These are phyloP conservation scores for Trematomus loennbergii DNA, from an alignment of 2,113 vertebrate species.

Conservation along the genomic window DNA sequence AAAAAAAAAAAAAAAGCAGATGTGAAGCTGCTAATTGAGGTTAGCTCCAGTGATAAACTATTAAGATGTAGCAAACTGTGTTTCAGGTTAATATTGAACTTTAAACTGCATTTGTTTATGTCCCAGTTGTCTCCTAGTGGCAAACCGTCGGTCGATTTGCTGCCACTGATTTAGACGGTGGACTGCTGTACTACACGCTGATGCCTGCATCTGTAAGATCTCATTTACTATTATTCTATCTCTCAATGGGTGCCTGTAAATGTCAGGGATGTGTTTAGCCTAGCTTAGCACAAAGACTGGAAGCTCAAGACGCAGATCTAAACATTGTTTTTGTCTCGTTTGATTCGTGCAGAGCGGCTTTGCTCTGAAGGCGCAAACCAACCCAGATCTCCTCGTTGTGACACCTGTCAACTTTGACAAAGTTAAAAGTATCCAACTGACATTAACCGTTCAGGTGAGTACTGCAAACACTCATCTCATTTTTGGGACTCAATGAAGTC, in stretches of 20 bases:
- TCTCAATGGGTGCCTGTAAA: too few species aligned
- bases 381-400: constrained; percentile 76
- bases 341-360: constrained; percentile 79
- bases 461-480: too few species aligned
- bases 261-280: not conserved
- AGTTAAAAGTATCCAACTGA: constrained; percentile 58
- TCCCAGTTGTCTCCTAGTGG: constrained; percentile 52
- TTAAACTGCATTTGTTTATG: not conserved
- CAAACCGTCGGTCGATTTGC: rapidly evolving
- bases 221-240: not conserved
- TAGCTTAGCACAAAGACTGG: not conserved
- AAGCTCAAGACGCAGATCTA: not conserved
- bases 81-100: not conserved
- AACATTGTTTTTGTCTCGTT: not conserved
- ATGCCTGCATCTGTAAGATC: constrained; percentile 48
- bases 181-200: constrained; percentile 52
- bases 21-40: too few species aligned
- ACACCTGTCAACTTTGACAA: constrained; percentile 82
- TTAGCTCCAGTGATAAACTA: too few species aligned
- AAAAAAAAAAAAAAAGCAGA: too few species aligned
- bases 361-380: constrained; percentile 58
- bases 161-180: constrained; percentile 58
- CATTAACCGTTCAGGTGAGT: constrained; percentile 85
- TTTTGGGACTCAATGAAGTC: too few species aligned
- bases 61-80: not conserved